These are phyloP conservation scores for Ciconia boyciana DNA, from an alignment of 2,113 vertebrate species.

Conservation along the genomic window DNA sequence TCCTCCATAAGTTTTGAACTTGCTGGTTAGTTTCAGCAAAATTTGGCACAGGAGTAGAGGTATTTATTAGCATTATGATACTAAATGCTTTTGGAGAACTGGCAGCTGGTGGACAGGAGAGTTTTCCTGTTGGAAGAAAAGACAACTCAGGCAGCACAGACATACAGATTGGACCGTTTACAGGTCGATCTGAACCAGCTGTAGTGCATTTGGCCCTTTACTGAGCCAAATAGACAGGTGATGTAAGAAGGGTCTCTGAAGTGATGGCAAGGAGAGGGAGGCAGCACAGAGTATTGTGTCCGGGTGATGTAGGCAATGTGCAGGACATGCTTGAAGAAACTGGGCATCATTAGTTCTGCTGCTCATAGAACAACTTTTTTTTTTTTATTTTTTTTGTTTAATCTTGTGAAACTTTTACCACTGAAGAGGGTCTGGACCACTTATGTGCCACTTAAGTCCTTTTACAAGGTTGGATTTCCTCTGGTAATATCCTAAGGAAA, in stretches of 20 bases:
- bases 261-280: neutral
- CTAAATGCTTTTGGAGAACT: neutral
- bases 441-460: neutral
- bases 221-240: neutral
- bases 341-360: neutral
- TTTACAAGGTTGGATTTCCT: neutral
- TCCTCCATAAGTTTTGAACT: neutral
- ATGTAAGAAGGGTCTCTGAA: neutral
- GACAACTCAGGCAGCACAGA: neutral
- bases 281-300: neutral
- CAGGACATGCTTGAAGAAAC: neutral
- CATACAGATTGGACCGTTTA: fast-evolving
- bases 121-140: neutral
- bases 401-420: neutral
- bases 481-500: neutral
- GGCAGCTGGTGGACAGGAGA: neutral
- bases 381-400: neutral
- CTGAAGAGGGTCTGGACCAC: neutral
- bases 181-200: neutral
- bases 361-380: neutral
- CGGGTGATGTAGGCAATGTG: neutral
- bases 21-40: neutral
- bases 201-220: neutral
- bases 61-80: constrained; percentile 4
- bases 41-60: neutral